Percentiles rank a stretch among this genome's conserved stretches.
phyloP scores from a whole-genome alignment of 2,797 vertebrate species.

The Dallia pectoralis region DNA sequence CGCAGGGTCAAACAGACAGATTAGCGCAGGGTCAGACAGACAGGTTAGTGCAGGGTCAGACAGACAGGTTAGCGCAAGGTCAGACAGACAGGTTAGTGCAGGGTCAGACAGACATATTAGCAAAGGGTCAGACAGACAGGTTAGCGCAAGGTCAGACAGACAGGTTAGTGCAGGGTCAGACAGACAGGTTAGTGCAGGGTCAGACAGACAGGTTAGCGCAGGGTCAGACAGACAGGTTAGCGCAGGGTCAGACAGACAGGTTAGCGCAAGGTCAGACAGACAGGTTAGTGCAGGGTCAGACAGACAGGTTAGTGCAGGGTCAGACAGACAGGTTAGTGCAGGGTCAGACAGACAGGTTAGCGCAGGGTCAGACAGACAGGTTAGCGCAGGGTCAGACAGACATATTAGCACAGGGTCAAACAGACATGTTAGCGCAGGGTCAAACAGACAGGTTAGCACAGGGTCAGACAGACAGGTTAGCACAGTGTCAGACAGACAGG shows the following conservation, averaged over 20 bases:
- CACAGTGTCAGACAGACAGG: too few species aligned
- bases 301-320: constrained; percentile 14
- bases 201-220: constrained; percentile 14
- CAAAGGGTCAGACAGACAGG: constrained; percentile 32
- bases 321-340: too few species aligned
- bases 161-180: constrained; percentile 26
- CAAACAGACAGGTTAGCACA: constrained; percentile 21
- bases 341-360: constrained; percentile 36
- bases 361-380: too few species aligned
- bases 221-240: too few species aligned
- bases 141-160: too few species aligned
- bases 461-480: constrained; percentile 36
- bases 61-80: constrained; percentile 13
- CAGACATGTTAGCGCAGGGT: too few species aligned
- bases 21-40: constrained; percentile 23
- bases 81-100: constrained; percentile 6
- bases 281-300: constrained; percentile 26
- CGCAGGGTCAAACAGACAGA: constrained; percentile 32
- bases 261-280: too few species aligned
- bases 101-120: too few species aligned
- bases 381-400: constrained; percentile 31
- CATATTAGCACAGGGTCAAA: constrained; percentile 25
- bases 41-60: constrained; percentile 20
- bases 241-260: constrained; percentile 32
- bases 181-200: constrained; percentile 60